Percentiles rank a stretch among this genome's conserved stretches.
These are phyloP conservation scores for Orthosia cruda DNA, from an alignment of 2,888 invertebrate genomes.

Conservation along the genomic window DNA sequence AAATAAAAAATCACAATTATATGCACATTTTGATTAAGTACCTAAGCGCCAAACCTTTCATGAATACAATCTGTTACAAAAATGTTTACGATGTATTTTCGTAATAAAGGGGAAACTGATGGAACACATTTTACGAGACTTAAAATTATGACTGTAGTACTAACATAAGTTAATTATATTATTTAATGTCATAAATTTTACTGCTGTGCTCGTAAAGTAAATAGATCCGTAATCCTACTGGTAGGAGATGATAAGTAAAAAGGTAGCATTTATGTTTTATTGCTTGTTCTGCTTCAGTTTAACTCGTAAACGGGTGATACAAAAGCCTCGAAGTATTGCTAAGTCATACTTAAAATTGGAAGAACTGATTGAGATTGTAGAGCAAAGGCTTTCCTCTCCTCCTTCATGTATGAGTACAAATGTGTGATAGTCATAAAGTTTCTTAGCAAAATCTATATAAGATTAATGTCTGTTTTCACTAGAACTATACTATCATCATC, in stretches of 20 bases:
- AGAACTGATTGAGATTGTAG: too few relatives aligned
- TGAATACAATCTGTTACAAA: slow-evolving; percentile 28
- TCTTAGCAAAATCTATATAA: too few relatives aligned
- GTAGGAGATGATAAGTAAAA: slow-evolving; percentile 42
- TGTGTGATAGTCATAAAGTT: too few relatives aligned
- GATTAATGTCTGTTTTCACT: too few relatives aligned
- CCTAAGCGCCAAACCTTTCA: neutral
- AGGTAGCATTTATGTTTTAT: slow-evolving; percentile 46
- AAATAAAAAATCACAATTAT: too few relatives aligned
- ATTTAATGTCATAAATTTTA: slow-evolving; percentile 63
- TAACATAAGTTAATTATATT: slow-evolving; percentile 62
- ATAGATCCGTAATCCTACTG: slow-evolving; percentile 56
- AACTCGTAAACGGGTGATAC: slow-evolving; percentile 11
- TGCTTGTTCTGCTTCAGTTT: slow-evolving; percentile 15
- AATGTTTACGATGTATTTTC: slow-evolving; percentile 40
- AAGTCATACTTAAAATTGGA: neutral
- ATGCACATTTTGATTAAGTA: neutral
- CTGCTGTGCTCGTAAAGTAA: slow-evolving; percentile 56
- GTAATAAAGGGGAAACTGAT: slow-evolving; percentile 36
- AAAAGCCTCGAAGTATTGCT: neutral
- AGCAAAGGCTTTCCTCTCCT: too few relatives aligned
- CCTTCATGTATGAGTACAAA: too few relatives aligned
- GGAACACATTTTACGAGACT: slow-evolving; percentile 38
- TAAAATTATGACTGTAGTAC: slow-evolving; percentile 48
- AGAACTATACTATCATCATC: too few relatives aligned